Evolutionary conservation across 2,113 vertebrate species (phyloP), one percentile per base, ranked within the genome.

Genomic region (Strix uralensis): DNA sequence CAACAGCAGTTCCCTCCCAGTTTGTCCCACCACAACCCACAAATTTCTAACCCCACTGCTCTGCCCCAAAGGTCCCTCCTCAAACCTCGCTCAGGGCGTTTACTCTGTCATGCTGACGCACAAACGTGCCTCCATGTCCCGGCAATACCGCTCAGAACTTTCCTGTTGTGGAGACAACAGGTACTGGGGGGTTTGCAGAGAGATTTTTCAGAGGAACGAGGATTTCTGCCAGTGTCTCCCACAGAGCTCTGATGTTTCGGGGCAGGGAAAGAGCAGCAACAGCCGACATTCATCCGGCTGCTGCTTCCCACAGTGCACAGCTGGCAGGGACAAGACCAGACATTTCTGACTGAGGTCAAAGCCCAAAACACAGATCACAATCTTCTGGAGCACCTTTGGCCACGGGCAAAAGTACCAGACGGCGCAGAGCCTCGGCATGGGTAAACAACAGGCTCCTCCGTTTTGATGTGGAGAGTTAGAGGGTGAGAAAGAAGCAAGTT

Each of bases 81-180:
- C 42, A 62, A 15, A 18, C 82, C 49, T 22, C 12, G 0, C 69
- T 38, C 22, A 3, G 7, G 34, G 22, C 0, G 4, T 38, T 23
- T 3, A 3, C n/a, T 21, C 44, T 20, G 19, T 13, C 38, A 2
- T 2, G 4, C 1, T 0, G 5, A 34, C 0, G 1, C 15, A 9
- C 11, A 15, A 38, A 34, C 0, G 7, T 5, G 6, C 5, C 38
- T 6, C 77, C 1, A 0, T 2, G 23, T 8, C 44, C 54, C 40
- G 55, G 42, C 26, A 22, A 1, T 1, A 15, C 0, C 3, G 0
- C 29, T 19, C 67, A 61, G 7, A n/a, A 6, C 18, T 51, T 38
- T 55, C 70, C 54, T 25, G 57, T 1, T 4, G 1, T 0, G 11
- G 29, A 19, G 15, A 9, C 44, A 29, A 1, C 3, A 5, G 62